Percentiles rank a stretch among this genome's conserved stretches.
Evolutionary conservation across 2,888 invertebrate species (phyloP).

Genomic region (Tachystola acroxantha): DNA sequence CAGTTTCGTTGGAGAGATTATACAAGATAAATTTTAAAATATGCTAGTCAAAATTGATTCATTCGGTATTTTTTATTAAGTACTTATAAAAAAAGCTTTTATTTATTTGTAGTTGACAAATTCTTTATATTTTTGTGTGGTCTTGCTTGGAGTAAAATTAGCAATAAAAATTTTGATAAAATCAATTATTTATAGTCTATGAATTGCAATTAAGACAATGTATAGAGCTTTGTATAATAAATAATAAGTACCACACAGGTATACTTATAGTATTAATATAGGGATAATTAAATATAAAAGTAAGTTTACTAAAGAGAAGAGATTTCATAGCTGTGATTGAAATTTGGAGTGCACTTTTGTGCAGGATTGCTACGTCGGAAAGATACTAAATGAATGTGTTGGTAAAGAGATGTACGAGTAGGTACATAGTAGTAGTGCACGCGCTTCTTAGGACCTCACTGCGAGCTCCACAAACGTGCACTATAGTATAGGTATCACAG

Average conservation of each 20-base stretch:
- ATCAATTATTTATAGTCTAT: slow-evolving; percentile 76
- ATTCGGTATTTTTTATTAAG: slow-evolving; percentile 42
- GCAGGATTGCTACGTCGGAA: slow-evolving; percentile 50
- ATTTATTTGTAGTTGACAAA: slow-evolving; percentile 41
- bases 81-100: slow-evolving; percentile 41
- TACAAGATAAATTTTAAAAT: slow-evolving; percentile 34
- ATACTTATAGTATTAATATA: slow-evolving; percentile 61
- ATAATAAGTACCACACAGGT: slow-evolving; percentile 73
- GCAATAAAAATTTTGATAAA: slow-evolving; percentile 73
- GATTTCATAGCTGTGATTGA: slow-evolving; percentile 75
- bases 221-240: slow-evolving; percentile 77
- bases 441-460: slow-evolving; percentile 9
- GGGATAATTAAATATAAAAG: slow-evolving; percentile 47
- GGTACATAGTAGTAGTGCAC: slow-evolving; percentile 16
- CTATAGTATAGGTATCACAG: slow-evolving; percentile 8
- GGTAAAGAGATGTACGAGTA: slow-evolving; percentile 12
- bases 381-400: slow-evolving; percentile 19
- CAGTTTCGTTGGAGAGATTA: slow-evolving; percentile 61
- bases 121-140: slow-evolving; percentile 49
- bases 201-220: slow-evolving; percentile 72
- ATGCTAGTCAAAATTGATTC: slow-evolving; percentile 71
- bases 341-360: slow-evolving; percentile 67
- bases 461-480: slow-evolving; percentile 9
- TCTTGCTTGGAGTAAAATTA: slow-evolving; percentile 58
- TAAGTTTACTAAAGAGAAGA: slow-evolving; percentile 64